Evolutionary conservation across 1,140 invertebrate genomes (phyloP).

Genomic region (Euglossa dilemma): DNA sequence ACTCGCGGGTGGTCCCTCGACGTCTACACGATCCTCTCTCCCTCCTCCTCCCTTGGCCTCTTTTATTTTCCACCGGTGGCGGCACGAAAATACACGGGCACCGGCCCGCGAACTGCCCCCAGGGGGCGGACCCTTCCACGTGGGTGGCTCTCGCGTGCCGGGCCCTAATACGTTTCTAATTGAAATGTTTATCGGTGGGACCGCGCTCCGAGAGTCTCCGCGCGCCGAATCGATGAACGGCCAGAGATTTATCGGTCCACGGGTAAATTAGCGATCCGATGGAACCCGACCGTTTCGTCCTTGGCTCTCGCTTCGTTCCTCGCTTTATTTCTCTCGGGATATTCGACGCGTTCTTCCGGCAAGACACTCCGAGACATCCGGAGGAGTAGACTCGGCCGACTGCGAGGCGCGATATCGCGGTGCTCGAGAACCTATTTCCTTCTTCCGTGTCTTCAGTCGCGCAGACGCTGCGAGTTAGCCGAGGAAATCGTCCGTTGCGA

Average conservation of each 20-base stretch:
- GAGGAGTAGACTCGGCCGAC: neutral
- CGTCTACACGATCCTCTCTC: slow-evolving; percentile 68
- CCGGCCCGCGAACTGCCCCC: slow-evolving; percentile 71
- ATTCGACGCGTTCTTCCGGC: no score
- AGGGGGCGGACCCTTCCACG: slow-evolving; percentile 70
- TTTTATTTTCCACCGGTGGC: slow-evolving; percentile 69
- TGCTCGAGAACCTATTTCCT: neutral
- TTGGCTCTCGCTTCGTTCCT: neutral
- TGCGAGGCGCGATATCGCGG: neutral
- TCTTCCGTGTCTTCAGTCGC: no score
- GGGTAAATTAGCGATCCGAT: neutral
- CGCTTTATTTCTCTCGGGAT: no score
- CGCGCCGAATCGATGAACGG: slow-evolving; percentile 42
- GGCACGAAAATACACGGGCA: slow-evolving; percentile 75
- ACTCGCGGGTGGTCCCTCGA: slow-evolving; percentile 75
- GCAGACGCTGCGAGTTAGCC: neutral
- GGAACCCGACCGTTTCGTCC: no score
- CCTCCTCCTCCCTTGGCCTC: slow-evolving; percentile 43
- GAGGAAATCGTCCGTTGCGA: slow-evolving; percentile 2
- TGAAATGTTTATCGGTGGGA: slow-evolving; percentile 74
- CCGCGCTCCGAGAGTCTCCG: neutral
- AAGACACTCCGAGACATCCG: neutral
- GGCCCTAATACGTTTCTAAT: slow-evolving; percentile 76
- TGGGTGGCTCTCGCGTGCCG: slow-evolving; percentile 77
- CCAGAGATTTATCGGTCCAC: slow-evolving; percentile 22